Base-by-base conservation (phyloP, 2,113 vertebrate species). In the Lophius piscatorius region DNA sequence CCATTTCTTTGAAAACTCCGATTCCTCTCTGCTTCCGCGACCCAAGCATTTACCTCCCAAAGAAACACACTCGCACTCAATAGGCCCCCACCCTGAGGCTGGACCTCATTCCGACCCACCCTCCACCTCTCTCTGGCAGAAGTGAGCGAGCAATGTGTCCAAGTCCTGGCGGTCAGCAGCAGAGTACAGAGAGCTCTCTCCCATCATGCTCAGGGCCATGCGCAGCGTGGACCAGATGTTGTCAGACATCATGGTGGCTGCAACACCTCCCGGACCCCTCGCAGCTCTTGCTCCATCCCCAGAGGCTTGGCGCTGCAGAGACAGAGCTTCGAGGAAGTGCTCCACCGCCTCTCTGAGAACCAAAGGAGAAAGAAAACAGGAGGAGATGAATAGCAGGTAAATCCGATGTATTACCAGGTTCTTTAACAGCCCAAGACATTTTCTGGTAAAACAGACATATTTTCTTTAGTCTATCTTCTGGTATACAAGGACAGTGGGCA, bases 221-320 rank as follows among this genome's bases (percentile, higher is more conserved):
- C 97, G 95, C 54, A 99, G 90, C 0, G 97, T 98, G 82, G 94
- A 98, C 97, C 97, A 99, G 87, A 99, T 98, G 89, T 98, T 99
- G 91, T 99, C 97, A 0, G 97, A 99, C 96, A 98, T 99, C 91
- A 98, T 91, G 13, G 95, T 86, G 84, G 1, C 95, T 61, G 79
- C 94, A 47, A 54, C 91, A 63, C n/a, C 92, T 31, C 83, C 86
- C 0, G 86, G 90, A 2, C 87, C 87, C 22, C 91, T 0, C 46
- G 91, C 51, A 55, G 92, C 78, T 82, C 91, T 14, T 52, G 92
- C 57, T 77, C 92, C 62, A 74, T 91, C 88, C 77, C 91, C 89
- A 56, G 94, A 87, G 36, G 94, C 91, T 92, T 97, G 94, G 81
- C 93, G 93, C 85, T 99, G 97, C 69, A 98, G 93, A 70, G 95